Conservation (phyloP, 2,888 invertebrate species). For the Marasmarcha lunaedactyla region DNA sequence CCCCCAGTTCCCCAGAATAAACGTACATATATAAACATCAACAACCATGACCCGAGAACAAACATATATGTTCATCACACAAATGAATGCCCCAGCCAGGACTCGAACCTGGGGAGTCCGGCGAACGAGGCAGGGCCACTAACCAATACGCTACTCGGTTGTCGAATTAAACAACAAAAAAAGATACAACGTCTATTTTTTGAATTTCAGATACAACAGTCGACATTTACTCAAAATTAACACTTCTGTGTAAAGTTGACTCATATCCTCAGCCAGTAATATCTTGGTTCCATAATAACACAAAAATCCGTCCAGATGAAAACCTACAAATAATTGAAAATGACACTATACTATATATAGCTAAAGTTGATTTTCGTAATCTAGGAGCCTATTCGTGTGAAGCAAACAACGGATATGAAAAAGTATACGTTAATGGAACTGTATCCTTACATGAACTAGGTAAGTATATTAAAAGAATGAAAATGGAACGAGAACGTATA, state of each 20-base stretch:
- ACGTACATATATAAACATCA: too few species aligned
- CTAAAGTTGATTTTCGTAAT: constrained; percentile 33
- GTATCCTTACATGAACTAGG: constrained; percentile 39
- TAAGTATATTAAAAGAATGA: too few species aligned
- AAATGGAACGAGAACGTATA: too few species aligned
- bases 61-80: too few species aligned
- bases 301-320: constrained; percentile 19
- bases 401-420: constrained; percentile 58
- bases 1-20: too few species aligned
- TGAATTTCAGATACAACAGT: constrained; percentile 32
- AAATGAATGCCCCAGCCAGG: too few species aligned
- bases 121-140: too few species aligned
- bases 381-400: constrained; percentile 64
- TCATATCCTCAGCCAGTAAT: constrained; percentile 26
- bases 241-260: constrained; percentile 32
- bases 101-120: too few species aligned
- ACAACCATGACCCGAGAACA: too few species aligned
- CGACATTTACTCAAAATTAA: constrained; percentile 33
- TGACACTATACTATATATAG: constrained; percentile 26
- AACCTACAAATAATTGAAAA: constrained; percentile 27
- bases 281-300: constrained; percentile 43
- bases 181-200: too few species aligned
- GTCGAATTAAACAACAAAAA: too few species aligned
- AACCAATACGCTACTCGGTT: too few species aligned
- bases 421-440: constrained; percentile 26